Evolutionary conservation across 2,113 vertebrate genomes (phyloP), one percentile per base, ranked within the genome.

Genomic region (Ptilorrhoa leucosticta): DNA sequence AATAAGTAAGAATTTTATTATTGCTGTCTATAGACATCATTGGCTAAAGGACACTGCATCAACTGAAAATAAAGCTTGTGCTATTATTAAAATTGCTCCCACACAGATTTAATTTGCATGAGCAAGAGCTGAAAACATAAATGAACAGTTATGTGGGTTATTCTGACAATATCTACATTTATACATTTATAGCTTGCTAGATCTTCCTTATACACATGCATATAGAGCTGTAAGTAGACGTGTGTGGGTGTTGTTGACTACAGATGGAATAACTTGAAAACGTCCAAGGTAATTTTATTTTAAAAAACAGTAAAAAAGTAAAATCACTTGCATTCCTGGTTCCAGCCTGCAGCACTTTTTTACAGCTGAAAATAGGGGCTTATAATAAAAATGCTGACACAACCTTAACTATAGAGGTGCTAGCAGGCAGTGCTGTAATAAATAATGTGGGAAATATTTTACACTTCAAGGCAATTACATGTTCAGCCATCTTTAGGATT

Each of bases 371-470:
- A 98, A 97, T 97, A 96, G 85, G 87, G 84, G 80, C 51, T 94
- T 97, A 96, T 97, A 97, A 98, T 97, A 96, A 98, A 98, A 98
- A 98, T 97, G 97, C 98, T 98, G 97, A 98, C 97, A 98, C 97
- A 98, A 97, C 97, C 96, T 97, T 97, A 95, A 96, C 97, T 95
- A 97, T 94, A 71, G 96, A 97, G 96, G 97, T 96, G 93, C 95
- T 97, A 97, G 95, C 85, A 98, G 97, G 95, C 96, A 96, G 30
- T 53, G 88, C 44, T 89, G 71, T 97, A 96, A 98, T 98, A 98
- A 98, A 98, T 98, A 98, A 97, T 95, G 91, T 97, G 98, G 94
- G 97, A 97, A 98, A 98, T 98, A 98, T 97, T 98, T 98, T 98
- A 98, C 93, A 98, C 96, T 98, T 97, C 97, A 97, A 98, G 98